Percentiles rank a stretch among this genome's conserved stretches.
Evolutionary conservation across 2,888 invertebrate species (phyloP).

Genomic region (Agrotis segetum): DNA sequence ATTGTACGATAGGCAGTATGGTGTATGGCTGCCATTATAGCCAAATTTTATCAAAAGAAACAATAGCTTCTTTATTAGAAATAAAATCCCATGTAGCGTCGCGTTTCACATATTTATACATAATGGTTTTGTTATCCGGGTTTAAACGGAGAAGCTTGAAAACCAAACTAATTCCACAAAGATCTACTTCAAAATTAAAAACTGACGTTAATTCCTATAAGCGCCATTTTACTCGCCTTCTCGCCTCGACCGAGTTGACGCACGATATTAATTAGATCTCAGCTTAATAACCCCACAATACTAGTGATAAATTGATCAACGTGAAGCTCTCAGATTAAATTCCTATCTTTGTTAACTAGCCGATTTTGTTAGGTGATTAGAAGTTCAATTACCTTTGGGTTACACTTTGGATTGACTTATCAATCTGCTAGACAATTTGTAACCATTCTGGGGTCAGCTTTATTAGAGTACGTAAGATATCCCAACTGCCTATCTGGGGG

Average conservation of each 20-base stretch:
- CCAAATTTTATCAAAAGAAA: too few relatives aligned
- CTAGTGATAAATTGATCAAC: constrained; percentile 68
- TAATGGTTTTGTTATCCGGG: too few relatives aligned
- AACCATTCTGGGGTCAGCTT: too few relatives aligned
- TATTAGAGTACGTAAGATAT: too few relatives aligned
- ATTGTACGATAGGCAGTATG: too few relatives aligned
- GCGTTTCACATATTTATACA: too few relatives aligned
- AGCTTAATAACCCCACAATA: constrained; percentile 68
- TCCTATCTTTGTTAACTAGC: constrained; percentile 41
- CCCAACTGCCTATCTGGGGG: too few relatives aligned
- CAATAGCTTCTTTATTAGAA: too few relatives aligned
- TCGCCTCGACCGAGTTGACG: constrained; percentile 62
- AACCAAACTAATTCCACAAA: neutral
- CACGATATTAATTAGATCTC: constrained; percentile 72
- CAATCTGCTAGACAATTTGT: too few relatives aligned
- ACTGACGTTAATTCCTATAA: neutral
- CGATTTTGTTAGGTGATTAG: neutral
- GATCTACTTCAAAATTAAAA: neutral
- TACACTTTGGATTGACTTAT: neutral
- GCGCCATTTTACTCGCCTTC: constrained; percentile 65
- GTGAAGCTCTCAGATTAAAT: constrained; percentile 63
- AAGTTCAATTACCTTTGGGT: neutral
- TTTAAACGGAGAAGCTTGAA: too few relatives aligned
- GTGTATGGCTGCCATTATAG: too few relatives aligned
- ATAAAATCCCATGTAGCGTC: too few relatives aligned